Evolutionary conservation across 2,113 vertebrate species (phyloP).

Genomic region (Ranitomeya variabilis): DNA sequence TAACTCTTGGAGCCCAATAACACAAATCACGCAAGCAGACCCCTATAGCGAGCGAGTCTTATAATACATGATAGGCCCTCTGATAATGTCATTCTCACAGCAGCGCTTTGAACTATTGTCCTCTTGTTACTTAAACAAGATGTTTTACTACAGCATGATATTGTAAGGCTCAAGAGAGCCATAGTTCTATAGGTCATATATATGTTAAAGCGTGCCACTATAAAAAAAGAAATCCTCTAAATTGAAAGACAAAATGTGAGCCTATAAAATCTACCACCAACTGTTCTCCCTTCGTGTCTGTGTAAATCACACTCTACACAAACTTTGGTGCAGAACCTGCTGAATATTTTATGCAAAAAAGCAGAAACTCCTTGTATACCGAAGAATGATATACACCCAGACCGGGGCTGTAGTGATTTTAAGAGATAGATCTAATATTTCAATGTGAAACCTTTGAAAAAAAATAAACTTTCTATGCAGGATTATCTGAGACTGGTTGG

Average conservation of each 20-base stretch:
- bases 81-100: not conserved
- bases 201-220: constrained; percentile 9
- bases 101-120: not conserved
- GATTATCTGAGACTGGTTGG: not conserved
- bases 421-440: not conserved
- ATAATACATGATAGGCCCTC: not conserved
- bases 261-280: constrained; percentile 24
- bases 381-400: constrained; percentile 8
- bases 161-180: constrained; percentile 9
- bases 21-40: not conserved
- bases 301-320: constrained; percentile 27
- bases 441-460: not conserved
- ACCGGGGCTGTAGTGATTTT: not conserved
- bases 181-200: constrained; percentile 1
- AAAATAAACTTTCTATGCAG: not conserved
- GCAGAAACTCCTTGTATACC: not conserved
- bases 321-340: constrained; percentile 11
- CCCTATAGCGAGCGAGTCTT: not conserved
- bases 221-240: constrained; percentile 11
- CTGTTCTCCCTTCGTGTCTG: constrained; percentile 21
- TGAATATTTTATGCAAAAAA: constrained; percentile 42
- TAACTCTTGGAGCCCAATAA: not conserved
- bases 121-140: constrained; percentile 3
- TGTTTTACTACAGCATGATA: constrained; percentile 2
- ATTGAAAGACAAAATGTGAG: constrained; percentile 14